Percentiles rank a stretch among this genome's conserved stretches.
phyloP scores from a whole-genome alignment of 2,888 invertebrate species.

The Ophion slaviceki region DNA sequence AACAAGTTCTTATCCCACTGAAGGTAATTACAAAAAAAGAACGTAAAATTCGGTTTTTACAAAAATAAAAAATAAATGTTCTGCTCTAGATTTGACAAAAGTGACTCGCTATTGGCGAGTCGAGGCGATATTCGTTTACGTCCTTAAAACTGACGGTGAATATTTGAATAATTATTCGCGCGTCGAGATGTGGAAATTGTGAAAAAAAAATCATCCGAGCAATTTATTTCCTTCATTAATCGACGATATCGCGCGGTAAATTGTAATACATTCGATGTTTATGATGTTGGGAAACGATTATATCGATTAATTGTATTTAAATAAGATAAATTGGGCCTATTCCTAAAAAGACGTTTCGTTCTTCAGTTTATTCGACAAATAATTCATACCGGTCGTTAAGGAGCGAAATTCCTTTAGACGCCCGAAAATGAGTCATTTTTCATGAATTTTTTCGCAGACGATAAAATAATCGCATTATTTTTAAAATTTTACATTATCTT shows the following conservation, averaged over 20 bases:
- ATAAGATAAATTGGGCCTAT: too few relatives aligned
- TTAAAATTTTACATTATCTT: too few relatives aligned
- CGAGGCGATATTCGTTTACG: not conserved
- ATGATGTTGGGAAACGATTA: not conserved
- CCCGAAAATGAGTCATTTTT: too few relatives aligned
- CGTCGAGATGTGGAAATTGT: not conserved
- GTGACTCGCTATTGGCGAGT: not conserved
- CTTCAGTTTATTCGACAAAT: too few relatives aligned
- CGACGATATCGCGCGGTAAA: not conserved
- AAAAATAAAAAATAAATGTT: not conserved
- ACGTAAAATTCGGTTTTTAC: not conserved
- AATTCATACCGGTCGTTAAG: too few relatives aligned
- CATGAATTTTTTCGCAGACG: too few relatives aligned
- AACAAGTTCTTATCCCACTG: conserved; percentile 7
- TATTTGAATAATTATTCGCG: not conserved
- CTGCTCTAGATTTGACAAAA: not conserved
- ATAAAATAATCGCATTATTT: too few relatives aligned
- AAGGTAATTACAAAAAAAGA: not conserved
- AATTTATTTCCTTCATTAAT: not conserved
- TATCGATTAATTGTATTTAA: not conserved
- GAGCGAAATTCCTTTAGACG: too few relatives aligned
- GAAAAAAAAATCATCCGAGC: not conserved
- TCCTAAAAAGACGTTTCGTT: too few relatives aligned
- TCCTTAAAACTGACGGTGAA: not conserved
- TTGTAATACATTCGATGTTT: not conserved